A percentile compares a stretch with the other conserved stretches of the same genome.
phyloP scores from a whole-genome alignment of 2,113 vertebrate genomes.

The Pholis gunnellus region DNA sequence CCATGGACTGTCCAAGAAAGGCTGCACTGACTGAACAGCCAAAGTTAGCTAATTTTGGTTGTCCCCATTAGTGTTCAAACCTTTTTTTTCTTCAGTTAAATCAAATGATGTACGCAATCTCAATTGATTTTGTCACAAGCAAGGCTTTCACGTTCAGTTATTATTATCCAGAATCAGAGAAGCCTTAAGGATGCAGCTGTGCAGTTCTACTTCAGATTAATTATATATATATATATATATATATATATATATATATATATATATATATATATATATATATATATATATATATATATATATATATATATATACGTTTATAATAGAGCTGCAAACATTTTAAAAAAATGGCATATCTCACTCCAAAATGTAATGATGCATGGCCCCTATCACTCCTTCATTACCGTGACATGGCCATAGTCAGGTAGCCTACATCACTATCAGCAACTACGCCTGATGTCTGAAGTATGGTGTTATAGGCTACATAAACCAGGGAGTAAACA shows the following conservation, averaged over 20 bases:
- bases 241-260: background rate
- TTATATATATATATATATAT: background rate
- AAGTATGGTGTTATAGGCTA: background rate
- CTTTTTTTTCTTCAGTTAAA: background rate
- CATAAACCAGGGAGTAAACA: background rate
- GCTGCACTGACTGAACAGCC: constrained; percentile 26
- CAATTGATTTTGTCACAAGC: background rate
- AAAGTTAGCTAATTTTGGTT: constrained; percentile 37
- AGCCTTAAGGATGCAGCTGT: background rate
- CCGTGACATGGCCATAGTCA: background rate
- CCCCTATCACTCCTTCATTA: background rate
- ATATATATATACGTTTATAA: background rate
- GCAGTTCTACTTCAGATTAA: background rate
- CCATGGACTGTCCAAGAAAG: constrained; percentile 40
- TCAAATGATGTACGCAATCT: background rate
- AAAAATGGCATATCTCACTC: background rate
- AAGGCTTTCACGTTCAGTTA: background rate
- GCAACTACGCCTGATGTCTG: background rate
- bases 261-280: background rate
- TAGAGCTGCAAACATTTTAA: background rate
- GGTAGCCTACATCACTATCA: background rate
- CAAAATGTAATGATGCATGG: background rate
- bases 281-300: background rate
- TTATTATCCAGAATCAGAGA: background rate
- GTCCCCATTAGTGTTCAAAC: background rate